Percentiles rank a stretch among this genome's conserved stretches.
Evolutionary conservation across 2,888 invertebrate genomes (phyloP).

Genomic region (Drosophila mulleri): DNA sequence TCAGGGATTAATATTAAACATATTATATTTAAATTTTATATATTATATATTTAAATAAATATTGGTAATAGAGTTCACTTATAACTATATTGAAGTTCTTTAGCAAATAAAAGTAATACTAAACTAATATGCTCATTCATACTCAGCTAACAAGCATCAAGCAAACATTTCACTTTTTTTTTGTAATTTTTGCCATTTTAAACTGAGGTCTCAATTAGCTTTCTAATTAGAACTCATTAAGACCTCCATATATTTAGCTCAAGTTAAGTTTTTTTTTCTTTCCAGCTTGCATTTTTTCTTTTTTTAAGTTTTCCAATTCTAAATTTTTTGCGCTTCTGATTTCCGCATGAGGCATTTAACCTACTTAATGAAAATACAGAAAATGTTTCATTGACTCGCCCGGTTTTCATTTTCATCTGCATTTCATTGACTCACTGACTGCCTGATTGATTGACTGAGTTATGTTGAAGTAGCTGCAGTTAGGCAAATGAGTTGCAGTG

Average conservation of each 20-base stretch:
- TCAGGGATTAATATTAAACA: too few relatives aligned
- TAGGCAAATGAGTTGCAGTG: constrained; percentile 71
- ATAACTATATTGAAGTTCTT: too few relatives aligned
- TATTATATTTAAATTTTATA: too few relatives aligned
- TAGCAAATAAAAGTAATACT: background rate
- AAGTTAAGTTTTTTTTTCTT: constrained; percentile 11
- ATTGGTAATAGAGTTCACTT: too few relatives aligned
- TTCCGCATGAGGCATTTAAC: constrained; percentile 53
- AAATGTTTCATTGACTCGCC: constrained; percentile 55
- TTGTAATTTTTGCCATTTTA: background rate
- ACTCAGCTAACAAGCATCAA: background rate
- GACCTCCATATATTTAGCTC: constrained; percentile 7
- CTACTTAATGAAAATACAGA: constrained; percentile 30
- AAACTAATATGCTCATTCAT: background rate
- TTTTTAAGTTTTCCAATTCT: constrained; percentile 5
- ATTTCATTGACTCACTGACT: constrained; percentile 44
- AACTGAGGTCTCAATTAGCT: constrained; percentile 10
- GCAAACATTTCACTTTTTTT: background rate
- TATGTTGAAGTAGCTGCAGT: constrained; percentile 44
- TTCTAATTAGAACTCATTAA: constrained; percentile 28
- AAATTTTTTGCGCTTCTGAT: constrained; percentile 20
- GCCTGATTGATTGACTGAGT: constrained; percentile 42
- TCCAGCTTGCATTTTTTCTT: constrained; percentile 21
- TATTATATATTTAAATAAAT: too few relatives aligned
- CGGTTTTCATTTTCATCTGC: constrained; percentile 72